These are phyloP conservation scores for Chrysopilus asiliformis DNA, from an alignment of 2,888 invertebrate species.

Conservation along the genomic window DNA sequence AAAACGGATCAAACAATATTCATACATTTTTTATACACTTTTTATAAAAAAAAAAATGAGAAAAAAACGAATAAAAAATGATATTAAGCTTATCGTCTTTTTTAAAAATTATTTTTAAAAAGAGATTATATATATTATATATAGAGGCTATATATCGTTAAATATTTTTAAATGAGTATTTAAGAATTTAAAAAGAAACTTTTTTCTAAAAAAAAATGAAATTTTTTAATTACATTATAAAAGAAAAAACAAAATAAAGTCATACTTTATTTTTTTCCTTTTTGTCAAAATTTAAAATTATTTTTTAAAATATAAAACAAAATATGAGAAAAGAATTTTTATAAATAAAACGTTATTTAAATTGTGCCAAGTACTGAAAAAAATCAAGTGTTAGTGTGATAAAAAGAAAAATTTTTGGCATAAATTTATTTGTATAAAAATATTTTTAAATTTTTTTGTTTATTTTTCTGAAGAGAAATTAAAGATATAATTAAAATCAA, in stretches of 20 bases:
- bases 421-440: conserved; percentile 8
- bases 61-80: no score
- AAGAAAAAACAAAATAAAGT: no score
- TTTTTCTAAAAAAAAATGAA: conserved; percentile 11
- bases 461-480: no score
- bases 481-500: no score
- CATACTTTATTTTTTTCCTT: no score
- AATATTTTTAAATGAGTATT: conserved; percentile 12
- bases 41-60: no score
- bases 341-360: conserved; percentile 15
- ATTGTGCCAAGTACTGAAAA: conserved; percentile 37
- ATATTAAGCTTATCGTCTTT: conserved; percentile 17
- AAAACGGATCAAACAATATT: no score
- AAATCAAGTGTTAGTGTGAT: conserved; percentile 37
- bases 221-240: no score
- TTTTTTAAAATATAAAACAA: conserved; percentile 7
- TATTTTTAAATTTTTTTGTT: conserved; percentile 7
- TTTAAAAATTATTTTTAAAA: conserved; percentile 10
- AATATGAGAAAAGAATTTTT: conserved; percentile 8
- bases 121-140: conserved; percentile 10
- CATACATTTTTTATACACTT: no score
- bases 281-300: conserved; percentile 8
- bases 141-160: conserved; percentile 18
- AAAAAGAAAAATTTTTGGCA: conserved; percentile 14
- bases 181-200: conserved; percentile 8